Conservation (phyloP, 2,888 invertebrate species). For the Emmelina monodactyla region DNA sequence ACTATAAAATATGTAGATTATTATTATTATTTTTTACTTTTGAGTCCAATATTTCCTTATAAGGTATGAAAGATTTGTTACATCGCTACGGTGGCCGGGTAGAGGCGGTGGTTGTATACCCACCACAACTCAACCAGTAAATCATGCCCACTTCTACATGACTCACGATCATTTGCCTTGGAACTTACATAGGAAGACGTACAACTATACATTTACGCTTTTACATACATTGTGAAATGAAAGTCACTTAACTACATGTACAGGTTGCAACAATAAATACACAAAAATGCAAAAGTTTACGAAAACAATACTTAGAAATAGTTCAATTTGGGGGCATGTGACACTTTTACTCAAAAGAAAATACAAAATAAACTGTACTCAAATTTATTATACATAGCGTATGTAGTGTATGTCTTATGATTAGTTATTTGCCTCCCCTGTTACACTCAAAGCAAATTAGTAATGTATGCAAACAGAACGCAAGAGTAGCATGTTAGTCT, state of each 20-base stretch:
- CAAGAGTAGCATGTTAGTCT: no score
- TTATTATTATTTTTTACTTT: no score
- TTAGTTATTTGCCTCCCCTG: no score
- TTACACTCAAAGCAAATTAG: no score
- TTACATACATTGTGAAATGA: conserved; percentile 15
- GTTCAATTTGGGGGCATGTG: no score
- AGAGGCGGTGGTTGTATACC: conserved; percentile 39
- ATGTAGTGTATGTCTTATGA: no score
- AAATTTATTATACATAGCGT: no score
- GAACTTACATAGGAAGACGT: conserved; percentile 63
- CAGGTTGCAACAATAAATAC: conserved; percentile 15
- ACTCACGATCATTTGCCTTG: conserved; percentile 37
- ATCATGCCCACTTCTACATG: conserved; percentile 31
- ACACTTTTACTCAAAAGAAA: no score
- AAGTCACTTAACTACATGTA: conserved; percentile 22
- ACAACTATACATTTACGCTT: conserved; percentile 47
- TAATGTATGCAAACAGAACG: no score
- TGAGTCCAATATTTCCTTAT: background rate
- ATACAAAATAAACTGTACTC: no score
- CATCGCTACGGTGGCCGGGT: conserved; percentile 36
- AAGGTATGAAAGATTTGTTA: conserved; percentile 1
- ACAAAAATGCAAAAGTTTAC: conserved; percentile 3
- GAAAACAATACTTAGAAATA: no score
- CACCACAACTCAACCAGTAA: conserved; percentile 32
- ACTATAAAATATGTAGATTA: conserved; percentile 23